Percentiles rank a stretch among this genome's conserved stretches.
Evolutionary conservation across 1,140 invertebrate species (phyloP).

Genomic region (Episyrphus balteatus): DNA sequence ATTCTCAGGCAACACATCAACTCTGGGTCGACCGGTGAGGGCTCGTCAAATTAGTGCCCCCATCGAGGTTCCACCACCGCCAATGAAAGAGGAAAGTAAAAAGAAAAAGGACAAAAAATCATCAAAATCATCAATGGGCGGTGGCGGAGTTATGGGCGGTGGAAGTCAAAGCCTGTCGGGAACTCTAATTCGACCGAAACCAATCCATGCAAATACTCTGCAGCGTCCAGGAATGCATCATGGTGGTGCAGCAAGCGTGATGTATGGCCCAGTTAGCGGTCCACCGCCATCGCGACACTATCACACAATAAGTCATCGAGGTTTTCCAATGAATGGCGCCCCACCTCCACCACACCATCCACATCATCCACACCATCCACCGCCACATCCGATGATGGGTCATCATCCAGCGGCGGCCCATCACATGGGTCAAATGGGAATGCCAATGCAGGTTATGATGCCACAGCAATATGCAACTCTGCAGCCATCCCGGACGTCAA

Average conservation of each 20-base stretch:
- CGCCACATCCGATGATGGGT: slow-evolving; percentile 18
- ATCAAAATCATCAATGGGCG: slow-evolving; percentile 17
- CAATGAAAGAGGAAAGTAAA: slow-evolving; percentile 29
- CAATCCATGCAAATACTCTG: slow-evolving; percentile 26
- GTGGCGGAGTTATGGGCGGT: neutral
- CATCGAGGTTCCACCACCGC: slow-evolving; percentile 64
- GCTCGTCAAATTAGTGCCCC: slow-evolving; percentile 69
- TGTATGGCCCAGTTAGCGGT: slow-evolving; percentile 22
- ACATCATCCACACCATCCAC: slow-evolving; percentile 10
- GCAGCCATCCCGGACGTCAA: slow-evolving; percentile 30
- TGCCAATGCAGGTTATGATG: slow-evolving; percentile 18
- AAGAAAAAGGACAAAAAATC: slow-evolving; percentile 30
- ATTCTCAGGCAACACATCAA: slow-evolving; percentile 46
- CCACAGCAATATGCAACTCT: slow-evolving; percentile 34
- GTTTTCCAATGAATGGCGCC: slow-evolving; percentile 13
- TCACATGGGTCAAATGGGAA: slow-evolving; percentile 10
- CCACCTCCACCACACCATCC: neutral
- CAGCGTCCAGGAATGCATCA: slow-evolving; percentile 19
- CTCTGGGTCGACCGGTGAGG: slow-evolving; percentile 61
- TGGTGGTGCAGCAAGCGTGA: slow-evolving; percentile 15
- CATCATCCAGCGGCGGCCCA: slow-evolving; percentile 8
- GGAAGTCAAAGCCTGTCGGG: slow-evolving; percentile 34
- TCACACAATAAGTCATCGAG: slow-evolving; percentile 35
- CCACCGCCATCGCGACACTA: slow-evolving; percentile 16
- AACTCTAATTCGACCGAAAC: slow-evolving; percentile 34